A percentile compares a stretch with the other conserved stretches of the same genome.
phyloP scores from a whole-genome alignment of 30 jellyfish, hydroid and myxozoan species.

The Aurelia sp. region DNA sequence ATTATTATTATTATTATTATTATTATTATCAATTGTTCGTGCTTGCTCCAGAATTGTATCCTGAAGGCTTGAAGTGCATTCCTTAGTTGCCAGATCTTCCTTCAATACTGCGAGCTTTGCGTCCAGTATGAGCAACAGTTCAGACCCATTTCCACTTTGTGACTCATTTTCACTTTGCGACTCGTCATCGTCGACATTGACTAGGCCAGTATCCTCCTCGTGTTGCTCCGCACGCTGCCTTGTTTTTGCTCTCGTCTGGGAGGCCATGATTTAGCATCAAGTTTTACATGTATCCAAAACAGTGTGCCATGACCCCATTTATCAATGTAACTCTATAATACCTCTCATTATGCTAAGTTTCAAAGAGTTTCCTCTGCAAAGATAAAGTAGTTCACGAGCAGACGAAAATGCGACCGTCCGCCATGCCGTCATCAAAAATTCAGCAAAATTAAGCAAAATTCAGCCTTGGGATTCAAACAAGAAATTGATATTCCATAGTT shows the following conservation, averaged over 20 bases:
- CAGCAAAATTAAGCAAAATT: too few species aligned
- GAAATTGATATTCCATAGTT: too few species aligned
- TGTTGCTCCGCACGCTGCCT: slow-evolving; percentile 3
- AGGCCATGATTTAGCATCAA: background rate
- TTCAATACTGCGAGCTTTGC: too few species aligned
- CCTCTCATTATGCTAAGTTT: background rate
- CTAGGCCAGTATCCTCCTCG: background rate
- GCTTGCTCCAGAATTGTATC: too few species aligned
- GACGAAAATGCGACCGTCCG: background rate
- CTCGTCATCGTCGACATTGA: slow-evolving; percentile 3
- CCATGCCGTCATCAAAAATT: too few species aligned
- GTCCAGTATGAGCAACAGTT: background rate
- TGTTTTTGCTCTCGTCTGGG: background rate
- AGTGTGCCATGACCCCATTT: background rate
- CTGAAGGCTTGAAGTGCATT: background rate
- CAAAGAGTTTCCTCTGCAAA: background rate
- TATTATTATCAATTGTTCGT: too few species aligned
- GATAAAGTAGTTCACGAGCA: background rate
- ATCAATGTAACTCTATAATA: too few species aligned
- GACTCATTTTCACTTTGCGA: slow-evolving; percentile 1
- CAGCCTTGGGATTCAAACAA: too few species aligned
- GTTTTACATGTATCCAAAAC: background rate
- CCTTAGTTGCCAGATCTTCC: background rate
- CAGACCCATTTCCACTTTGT: background rate
- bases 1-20: too few species aligned